Evolutionary conservation across 1,140 invertebrate species (phyloP), one percentile per base, ranked within the genome.

Genomic region (Bemisia tabaci): DNA sequence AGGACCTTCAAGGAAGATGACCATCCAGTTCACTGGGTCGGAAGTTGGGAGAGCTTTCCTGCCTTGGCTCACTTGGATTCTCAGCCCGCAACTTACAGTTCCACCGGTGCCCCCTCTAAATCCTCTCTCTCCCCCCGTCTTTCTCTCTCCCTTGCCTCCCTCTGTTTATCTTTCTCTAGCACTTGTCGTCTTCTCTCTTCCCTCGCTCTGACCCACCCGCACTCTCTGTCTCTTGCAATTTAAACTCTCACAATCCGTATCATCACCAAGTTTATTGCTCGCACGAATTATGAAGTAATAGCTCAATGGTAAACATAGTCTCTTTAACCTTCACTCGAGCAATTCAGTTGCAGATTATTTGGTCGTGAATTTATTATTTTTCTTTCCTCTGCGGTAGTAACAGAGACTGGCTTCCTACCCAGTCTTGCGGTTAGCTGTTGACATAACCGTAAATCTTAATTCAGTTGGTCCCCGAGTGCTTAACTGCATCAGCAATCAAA

Each of bases 131-230:
- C 17, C 17, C 33, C 17, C 5, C 17, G 5, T 48, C 17, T 9
- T 48, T 48, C 17, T 48, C 5, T 48, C 33, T 48, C 33, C 33
- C 33, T 48, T 48, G 17, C 33, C 33, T 17, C 33, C 33, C 33
- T 48, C 33, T 48, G 5, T 48, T 48, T 48, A 48, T 48, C 33
- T 26, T 22, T 27, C 65, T 67, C 59, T 62, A 59, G 25, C 58
- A 62, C 59, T 65, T 70, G 61, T 69, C 61, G n/a, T 33, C 66
- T 69, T 69, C 63, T 66, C 66, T 58, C 65, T 33, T 62, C 27
- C 64, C 48, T 26, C 22, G 25, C 27, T 63, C 1, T 21, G 11
- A 21, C 21, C 25, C 61, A n/a, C 27, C 33, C 23, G 1, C 59
- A 22, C 25, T 22, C 26, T 64, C 66, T 27, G 23, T 64, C 66